Conservation (phyloP, 2,113 vertebrate species). For the Chaetodon trifascialis region DNA sequence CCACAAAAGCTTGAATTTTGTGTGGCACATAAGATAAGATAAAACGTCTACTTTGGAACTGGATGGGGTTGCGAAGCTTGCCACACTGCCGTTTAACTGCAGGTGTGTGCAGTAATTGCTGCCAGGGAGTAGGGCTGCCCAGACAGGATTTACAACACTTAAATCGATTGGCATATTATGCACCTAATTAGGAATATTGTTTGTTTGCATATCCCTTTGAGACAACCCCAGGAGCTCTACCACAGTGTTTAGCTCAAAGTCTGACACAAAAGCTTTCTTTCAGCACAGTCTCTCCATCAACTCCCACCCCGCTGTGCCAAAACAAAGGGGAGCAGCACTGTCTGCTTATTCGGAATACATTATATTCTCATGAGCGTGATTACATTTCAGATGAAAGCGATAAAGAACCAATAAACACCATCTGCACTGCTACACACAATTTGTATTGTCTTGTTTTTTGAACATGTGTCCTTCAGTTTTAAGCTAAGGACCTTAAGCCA, state of each 20-base stretch:
- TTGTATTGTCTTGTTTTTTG: not conserved
- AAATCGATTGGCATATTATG: constrained; percentile 54
- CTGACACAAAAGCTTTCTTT: constrained; percentile 35
- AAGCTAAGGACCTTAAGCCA: not conserved
- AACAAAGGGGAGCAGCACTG: constrained; percentile 39
- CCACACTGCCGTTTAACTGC: constrained; percentile 38
- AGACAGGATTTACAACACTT: constrained; percentile 42
- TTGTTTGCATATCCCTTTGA: constrained; percentile 52
- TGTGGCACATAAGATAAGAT: constrained; percentile 24
- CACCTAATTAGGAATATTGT: constrained; percentile 53
- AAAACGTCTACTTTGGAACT: constrained; percentile 33
- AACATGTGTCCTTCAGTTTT: not conserved
- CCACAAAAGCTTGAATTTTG: constrained; percentile 19
- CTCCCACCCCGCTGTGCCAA: constrained; percentile 20
- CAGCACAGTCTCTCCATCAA: constrained; percentile 16
- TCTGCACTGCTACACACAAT: not conserved
- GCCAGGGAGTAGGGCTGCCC: not conserved
- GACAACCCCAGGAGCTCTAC: constrained; percentile 26
- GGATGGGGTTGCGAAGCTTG: constrained; percentile 19
- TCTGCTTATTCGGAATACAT: constrained; percentile 35
- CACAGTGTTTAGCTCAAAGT: constrained; percentile 31
- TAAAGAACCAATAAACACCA: constrained; percentile 13
- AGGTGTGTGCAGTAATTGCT: constrained; percentile 43
- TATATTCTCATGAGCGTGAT: constrained; percentile 30
- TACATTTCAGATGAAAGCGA: constrained; percentile 44